Evolutionary conservation across 1,140 invertebrate genomes (phyloP), one percentile per base, ranked within the genome.

Genomic region (Teleopsis dalmanni): DNA sequence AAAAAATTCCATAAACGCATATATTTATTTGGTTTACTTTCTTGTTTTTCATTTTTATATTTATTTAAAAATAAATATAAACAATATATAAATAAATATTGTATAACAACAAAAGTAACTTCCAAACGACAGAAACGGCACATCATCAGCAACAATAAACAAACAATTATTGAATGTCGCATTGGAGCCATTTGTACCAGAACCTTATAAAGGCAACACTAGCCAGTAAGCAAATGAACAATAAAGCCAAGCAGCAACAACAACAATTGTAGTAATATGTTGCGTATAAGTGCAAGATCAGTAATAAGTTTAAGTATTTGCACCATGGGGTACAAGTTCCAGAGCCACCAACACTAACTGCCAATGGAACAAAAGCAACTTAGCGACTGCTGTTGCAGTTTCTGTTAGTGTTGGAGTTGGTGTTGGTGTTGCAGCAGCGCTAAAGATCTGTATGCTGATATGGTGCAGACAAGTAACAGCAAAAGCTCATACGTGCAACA

Each of bases 91-190:
- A 43, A 43, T 31, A 43, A 43, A 43, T 43, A 43, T 43, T 43
- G 22, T 26, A 57, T 29, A 54, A 31, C 23, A 36, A 4, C 36
- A 48, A 11, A 25, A n/a, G 27, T 37, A 29, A 48, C 25, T 47
- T 27, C 47, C n/a, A n/a, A 55, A 46, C 55, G 47, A 25, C 51
- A 41, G 38, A 43, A 37, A 23, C 47, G 35, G 8, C 43, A 37
- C 35, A 51, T 31, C 40, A 26, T 16, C 27, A 19, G 16, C 26
- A 43, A 40, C 41, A 62, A 64, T 64, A 63, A 64, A 62, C 59
- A 64, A 64, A 64, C 62, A 64, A 64, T 64, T 64, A 64, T 52
- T 11, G 19, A 34, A 34, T 35, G 29, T 36, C 44, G 44, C 33
- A 46, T 35, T 31, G 33, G 29, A 22, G 44, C 44, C 44, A 46